Percentiles rank a stretch among this genome's conserved stretches.
These are phyloP conservation scores for Pedionomus torquatus DNA, from an alignment of 2,113 vertebrate genomes.

Conservation along the genomic window DNA sequence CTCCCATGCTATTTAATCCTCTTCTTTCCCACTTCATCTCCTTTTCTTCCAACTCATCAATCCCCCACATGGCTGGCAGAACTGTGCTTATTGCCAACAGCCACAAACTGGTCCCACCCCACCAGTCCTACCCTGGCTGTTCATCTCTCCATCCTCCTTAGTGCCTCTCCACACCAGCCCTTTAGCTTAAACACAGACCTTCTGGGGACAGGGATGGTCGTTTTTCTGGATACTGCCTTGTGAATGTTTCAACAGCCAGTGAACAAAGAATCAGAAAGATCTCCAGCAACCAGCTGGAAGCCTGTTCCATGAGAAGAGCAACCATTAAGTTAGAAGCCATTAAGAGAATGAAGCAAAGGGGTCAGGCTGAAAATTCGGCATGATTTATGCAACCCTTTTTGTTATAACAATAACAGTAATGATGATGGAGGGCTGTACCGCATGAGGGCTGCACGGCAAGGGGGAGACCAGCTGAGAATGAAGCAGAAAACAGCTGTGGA, in stretches of 20 bases:
- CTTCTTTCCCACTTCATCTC: neutral
- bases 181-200: neutral
- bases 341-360: neutral
- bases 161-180: neutral
- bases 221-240: neutral
- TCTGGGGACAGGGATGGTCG: neutral
- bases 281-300: neutral
- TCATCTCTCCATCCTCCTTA: neutral
- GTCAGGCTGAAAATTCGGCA: neutral
- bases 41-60: neutral
- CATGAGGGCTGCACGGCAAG: neutral
- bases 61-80: neutral
- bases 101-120: neutral
- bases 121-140: neutral
- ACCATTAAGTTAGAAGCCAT: constrained; percentile 39
- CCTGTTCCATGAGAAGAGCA: neutral
- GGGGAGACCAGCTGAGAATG: neutral
- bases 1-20: neutral
- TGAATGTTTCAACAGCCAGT: neutral
- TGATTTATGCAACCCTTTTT: constrained; percentile 51
- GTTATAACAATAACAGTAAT: constrained; percentile 33
- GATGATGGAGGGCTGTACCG: neutral
- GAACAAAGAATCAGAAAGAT: neutral
- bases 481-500: constrained; percentile 9
- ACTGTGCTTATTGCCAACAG: neutral